Conservation (phyloP, 30 jellyfish, hydroid and myxozoan genomes). For the Aurelia sp. region DNA sequence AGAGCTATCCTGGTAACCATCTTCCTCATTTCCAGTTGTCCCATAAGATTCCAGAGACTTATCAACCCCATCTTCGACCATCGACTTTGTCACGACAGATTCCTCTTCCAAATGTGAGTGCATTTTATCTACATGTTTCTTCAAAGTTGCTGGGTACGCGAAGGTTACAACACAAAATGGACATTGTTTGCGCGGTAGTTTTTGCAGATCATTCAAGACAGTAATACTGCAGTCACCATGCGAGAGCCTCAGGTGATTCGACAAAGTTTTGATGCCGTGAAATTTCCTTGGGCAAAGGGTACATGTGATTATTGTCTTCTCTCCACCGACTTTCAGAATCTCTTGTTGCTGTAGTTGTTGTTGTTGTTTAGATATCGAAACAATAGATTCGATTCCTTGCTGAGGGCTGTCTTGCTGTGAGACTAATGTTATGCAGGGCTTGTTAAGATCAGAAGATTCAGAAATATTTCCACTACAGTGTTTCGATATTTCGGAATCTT, state of each 20-base stretch:
- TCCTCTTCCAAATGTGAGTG: background rate
- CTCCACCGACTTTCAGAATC: background rate
- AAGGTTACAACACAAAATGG: background rate
- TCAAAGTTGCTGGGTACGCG: slow-evolving; percentile 6
- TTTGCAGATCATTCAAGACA: background rate
- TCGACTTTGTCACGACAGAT: background rate
- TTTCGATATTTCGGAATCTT: too few species aligned
- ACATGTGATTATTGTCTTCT: slow-evolving; percentile 19
- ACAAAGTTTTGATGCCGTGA: slow-evolving; percentile 27
- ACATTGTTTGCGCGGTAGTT: background rate
- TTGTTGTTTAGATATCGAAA: too few species aligned
- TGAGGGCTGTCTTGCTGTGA: too few species aligned
- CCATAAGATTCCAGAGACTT: too few species aligned
- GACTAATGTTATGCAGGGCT: too few species aligned
- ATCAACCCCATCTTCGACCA: background rate
- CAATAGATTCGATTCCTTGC: too few species aligned
- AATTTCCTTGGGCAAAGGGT: slow-evolving; percentile 33
- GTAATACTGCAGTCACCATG: slow-evolving; percentile 29
- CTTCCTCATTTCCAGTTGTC: too few species aligned
- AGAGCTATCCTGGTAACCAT: too few species aligned
- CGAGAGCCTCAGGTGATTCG: slow-evolving; percentile 26
- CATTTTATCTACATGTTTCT: slow-evolving; percentile 8
- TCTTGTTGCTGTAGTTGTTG: too few species aligned
- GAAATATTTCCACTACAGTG: too few species aligned
- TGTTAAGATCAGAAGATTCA: too few species aligned